Percentiles rank a stretch among this genome's conserved stretches.
These are phyloP conservation scores for Heteromormyrus szaboi DNA, from an alignment of 2,797 vertebrate genomes.

Conservation along the genomic window DNA sequence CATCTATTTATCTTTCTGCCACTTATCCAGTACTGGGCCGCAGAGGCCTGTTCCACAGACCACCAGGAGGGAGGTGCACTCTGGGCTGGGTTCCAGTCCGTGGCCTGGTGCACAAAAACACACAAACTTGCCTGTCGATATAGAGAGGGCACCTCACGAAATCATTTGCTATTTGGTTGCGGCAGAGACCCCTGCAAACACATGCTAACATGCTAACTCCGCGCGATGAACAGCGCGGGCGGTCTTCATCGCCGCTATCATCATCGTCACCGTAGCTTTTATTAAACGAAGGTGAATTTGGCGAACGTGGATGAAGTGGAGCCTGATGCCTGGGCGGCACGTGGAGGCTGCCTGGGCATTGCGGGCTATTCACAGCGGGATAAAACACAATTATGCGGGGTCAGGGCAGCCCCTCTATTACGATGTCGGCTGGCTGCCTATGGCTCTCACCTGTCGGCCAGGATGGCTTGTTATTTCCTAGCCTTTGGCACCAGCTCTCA, in stretches of 20 bases:
- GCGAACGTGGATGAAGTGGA: background rate
- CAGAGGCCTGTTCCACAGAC: background rate
- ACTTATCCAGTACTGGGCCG: background rate
- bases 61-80: background rate
- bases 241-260: background rate
- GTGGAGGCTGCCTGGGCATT: background rate
- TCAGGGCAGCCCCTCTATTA: background rate
- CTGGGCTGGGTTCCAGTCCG: background rate
- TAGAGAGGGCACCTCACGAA: background rate
- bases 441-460: background rate
- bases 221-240: background rate
- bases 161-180: background rate
- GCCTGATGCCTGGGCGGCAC: background rate
- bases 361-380: background rate
- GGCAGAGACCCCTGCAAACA: background rate
- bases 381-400: background rate
- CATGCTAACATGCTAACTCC: background rate
- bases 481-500: background rate
- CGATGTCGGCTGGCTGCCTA: background rate
- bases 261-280: background rate
- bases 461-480: slow-evolving; percentile 11
- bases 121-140: background rate
- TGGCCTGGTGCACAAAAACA: background rate
- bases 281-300: background rate
- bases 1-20: background rate